phyloP scores from a whole-genome alignment of 2,113 vertebrate genomes.

The Saccopteryx bilineata region DNA sequence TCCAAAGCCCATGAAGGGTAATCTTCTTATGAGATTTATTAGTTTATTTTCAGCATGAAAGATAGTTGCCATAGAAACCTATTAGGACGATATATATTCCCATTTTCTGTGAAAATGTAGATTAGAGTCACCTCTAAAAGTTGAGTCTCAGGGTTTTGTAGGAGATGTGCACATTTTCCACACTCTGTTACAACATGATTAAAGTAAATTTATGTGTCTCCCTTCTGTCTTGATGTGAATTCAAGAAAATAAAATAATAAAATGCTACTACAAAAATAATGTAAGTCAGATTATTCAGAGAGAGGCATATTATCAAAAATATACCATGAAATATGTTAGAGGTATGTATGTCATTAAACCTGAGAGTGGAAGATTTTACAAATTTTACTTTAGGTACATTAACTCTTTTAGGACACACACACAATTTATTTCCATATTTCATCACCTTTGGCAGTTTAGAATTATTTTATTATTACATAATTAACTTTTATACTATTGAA shows the following conservation, averaged over 20 bases:
- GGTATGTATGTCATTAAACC: neutral
- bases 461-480: neutral
- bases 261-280: neutral
- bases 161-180: neutral
- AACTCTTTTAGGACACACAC: neutral
- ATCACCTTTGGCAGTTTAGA: neutral
- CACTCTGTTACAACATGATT: neutral
- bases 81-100: conserved; percentile 56
- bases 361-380: neutral
- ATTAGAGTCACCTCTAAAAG: conserved; percentile 66
- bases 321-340: no score
- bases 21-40: conserved; percentile 61
- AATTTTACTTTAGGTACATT: neutral
- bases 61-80: conserved; percentile 64
- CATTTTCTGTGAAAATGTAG: conserved; percentile 22
- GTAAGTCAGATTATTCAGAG: neutral
- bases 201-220: neutral
- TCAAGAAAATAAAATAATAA: neutral
- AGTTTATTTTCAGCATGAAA: conserved; percentile 69
- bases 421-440: neutral
- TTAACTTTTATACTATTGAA: neutral
- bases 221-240: neutral
- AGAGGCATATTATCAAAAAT: neutral
- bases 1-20: neutral
- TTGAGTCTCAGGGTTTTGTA: neutral